phyloP scores from a whole-genome alignment of 2,113 vertebrate genomes.

The Kryptolebias marmoratus region DNA sequence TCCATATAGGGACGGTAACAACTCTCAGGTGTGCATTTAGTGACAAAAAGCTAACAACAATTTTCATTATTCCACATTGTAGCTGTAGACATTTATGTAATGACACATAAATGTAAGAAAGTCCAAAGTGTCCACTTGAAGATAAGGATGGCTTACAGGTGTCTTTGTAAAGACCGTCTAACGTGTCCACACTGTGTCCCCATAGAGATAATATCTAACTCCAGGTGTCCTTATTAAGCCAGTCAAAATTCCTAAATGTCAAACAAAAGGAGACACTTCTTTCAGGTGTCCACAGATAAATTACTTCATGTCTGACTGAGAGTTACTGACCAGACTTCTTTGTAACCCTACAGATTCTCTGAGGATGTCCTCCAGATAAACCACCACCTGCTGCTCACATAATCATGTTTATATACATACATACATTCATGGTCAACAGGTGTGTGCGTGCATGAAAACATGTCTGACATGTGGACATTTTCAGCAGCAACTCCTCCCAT shows the following conservation, averaged over 20 bases:
- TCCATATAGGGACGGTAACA: no score
- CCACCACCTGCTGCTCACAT: neutral
- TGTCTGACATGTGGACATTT: slow-evolving; percentile 44
- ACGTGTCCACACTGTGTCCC: no score
- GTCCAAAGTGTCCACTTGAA: no score
- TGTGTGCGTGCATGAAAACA: slow-evolving; percentile 24
- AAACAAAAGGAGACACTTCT: no score
- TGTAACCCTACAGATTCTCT: slow-evolving; percentile 19
- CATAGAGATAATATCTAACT: no score
- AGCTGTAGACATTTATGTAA: no score
- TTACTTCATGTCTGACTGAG: neutral
- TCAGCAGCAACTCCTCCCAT: slow-evolving; percentile 15
- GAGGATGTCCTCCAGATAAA: slow-evolving; percentile 5
- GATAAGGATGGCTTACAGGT: no score
- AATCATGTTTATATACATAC: slow-evolving; percentile 10
- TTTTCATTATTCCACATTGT: no score
- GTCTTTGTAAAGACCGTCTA: no score
- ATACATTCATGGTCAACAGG: neutral
- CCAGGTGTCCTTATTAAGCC: neutral
- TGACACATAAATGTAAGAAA: no score
- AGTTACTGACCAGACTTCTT: neutral
- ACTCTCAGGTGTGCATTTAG: neutral
- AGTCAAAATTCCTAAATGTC: neutral
- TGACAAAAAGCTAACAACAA: no score
- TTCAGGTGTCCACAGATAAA: neutral